Conservation (phyloP, 1,140 invertebrate species). For the Littorina saxatilis region DNA sequence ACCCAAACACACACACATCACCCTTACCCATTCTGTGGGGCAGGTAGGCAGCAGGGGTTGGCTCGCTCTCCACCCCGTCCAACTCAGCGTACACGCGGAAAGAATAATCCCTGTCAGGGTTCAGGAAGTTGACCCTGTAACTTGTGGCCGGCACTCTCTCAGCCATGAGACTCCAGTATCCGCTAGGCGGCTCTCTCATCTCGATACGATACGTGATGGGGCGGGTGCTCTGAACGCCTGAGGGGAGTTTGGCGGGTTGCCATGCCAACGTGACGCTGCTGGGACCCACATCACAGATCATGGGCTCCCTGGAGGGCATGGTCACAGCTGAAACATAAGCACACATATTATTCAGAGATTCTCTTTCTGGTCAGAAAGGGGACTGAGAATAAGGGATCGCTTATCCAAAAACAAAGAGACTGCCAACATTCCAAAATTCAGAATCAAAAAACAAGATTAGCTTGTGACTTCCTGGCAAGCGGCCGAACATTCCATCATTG, state of each 20-base stretch:
- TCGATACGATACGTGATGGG: constrained; percentile 57
- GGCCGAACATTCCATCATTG: too few relatives aligned
- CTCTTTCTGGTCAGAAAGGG: too few relatives aligned
- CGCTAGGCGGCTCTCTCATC: constrained; percentile 62
- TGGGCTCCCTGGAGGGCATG: constrained; percentile 57
- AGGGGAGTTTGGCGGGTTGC: constrained; percentile 55
- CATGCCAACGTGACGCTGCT: constrained; percentile 59
- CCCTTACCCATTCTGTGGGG: constrained; percentile 62
- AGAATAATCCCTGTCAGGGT: constrained; percentile 76
- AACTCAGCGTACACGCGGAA: constrained; percentile 69
- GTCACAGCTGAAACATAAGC: constrained; percentile 52
- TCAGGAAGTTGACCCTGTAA: constrained; percentile 78
- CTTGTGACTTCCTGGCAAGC: too few relatives aligned
- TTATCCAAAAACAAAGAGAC: too few relatives aligned
- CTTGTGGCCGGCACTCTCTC: constrained; percentile 44
- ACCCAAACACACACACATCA: not conserved
- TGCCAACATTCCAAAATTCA: too few relatives aligned
- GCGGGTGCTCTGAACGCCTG: constrained; percentile 5
- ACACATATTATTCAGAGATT: too few relatives aligned
- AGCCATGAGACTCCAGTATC: constrained; percentile 58
- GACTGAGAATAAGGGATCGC: too few relatives aligned
- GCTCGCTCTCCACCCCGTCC: constrained; percentile 64
- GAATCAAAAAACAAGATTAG: too few relatives aligned
- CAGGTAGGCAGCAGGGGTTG: constrained; percentile 76
- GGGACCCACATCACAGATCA: constrained; percentile 55